Evolutionary conservation across 2,797 vertebrate genomes (phyloP).

Genomic region (Oreochromis mossambicus): DNA sequence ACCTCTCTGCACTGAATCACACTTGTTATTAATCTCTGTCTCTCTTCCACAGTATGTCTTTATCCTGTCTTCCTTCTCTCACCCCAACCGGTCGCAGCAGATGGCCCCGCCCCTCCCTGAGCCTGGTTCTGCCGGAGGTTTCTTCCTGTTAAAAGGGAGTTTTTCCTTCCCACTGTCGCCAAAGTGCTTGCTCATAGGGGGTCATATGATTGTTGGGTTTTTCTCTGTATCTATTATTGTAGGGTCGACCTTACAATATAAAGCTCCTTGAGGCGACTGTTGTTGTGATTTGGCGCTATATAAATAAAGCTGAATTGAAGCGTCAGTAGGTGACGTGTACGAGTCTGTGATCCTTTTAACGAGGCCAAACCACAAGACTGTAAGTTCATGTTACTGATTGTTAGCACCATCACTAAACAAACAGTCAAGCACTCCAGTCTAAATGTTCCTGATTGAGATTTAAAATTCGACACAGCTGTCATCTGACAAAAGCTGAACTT

Average conservation of each 20-base stretch:
- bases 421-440: not conserved
- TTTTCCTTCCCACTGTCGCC: not conserved
- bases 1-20: accelerated
- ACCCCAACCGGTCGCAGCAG: no score
- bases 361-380: not conserved
- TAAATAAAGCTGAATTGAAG: not conserved
- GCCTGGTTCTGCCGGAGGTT: no score
- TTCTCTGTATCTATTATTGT: not conserved
- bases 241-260: accelerated
- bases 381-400: accelerated
- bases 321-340: accelerated
- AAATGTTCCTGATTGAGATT: not conserved
- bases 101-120: no score
- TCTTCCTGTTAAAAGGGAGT: not conserved
- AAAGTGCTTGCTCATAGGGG: not conserved
- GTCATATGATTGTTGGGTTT: not conserved
- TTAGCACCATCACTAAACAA: not conserved
- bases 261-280: accelerated
- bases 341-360: not conserved
- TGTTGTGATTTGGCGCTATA: not conserved
- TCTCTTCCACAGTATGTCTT: not conserved
- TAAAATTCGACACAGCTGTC: not conserved
- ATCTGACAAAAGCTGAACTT: not conserved
- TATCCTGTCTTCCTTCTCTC: no score
- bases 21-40: accelerated